phyloP scores from a whole-genome alignment of 2,113 vertebrate genomes.

The Procavia capensis region DNA sequence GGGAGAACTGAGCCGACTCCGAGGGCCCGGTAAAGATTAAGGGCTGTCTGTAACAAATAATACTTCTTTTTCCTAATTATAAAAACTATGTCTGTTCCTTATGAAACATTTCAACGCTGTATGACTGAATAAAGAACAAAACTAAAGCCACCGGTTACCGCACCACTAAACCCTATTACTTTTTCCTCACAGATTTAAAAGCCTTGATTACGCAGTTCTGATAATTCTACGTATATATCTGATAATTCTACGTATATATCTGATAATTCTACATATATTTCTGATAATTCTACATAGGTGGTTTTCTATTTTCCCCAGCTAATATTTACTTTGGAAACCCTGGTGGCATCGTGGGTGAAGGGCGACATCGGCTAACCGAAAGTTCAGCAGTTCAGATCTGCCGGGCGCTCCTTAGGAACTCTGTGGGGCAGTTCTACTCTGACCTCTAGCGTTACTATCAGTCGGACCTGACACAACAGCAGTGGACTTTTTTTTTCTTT shows the following conservation, averaged over 20 bases:
- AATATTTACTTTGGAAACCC: too few species aligned
- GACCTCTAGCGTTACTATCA: too few species aligned
- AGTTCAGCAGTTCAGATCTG: too few species aligned
- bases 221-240: neutral
- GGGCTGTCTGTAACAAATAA: neutral
- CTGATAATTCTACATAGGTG: neutral
- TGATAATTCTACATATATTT: too few species aligned
- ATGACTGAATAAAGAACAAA: neutral
- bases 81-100: neutral
- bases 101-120: neutral
- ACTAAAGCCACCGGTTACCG: neutral
- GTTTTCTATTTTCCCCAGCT: neutral
- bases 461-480: too few species aligned
- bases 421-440: too few species aligned
- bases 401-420: too few species aligned
- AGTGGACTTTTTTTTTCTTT: too few species aligned
- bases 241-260: too few species aligned
- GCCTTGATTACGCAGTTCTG: neutral
- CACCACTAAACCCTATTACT: neutral
- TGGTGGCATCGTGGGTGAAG: too few species aligned
- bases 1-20: neutral
- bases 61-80: neutral
- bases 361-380: too few species aligned
- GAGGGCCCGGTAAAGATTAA: neutral
- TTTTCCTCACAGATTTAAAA: slow-evolving; percentile 34